Evolutionary conservation across 64 coral and sea anemone species (phyloP).

Genomic region (Pocillopora verrucosa): DNA sequence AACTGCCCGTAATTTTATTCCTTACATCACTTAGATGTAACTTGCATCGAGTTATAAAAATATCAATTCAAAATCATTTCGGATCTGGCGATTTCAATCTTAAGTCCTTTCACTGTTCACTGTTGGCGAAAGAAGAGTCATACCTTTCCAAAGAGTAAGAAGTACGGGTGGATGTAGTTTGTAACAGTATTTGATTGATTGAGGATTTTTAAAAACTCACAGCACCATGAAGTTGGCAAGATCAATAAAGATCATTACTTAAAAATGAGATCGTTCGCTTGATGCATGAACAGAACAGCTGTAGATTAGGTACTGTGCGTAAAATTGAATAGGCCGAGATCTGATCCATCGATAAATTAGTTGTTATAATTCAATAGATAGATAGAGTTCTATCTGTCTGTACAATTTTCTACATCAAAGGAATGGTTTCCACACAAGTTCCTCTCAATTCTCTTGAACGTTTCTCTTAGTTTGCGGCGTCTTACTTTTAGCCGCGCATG

Average conservation of each 20-base stretch:
- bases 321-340: neutral
- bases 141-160: neutral
- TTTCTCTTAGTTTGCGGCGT: neutral
- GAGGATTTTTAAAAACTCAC: too few relatives aligned
- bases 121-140: neutral
- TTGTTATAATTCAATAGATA: constrained; percentile 6
- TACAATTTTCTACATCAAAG: constrained; percentile 29
- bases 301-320: neutral
- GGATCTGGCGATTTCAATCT: neutral
- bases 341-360: constrained; percentile 18
- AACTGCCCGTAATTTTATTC: constrained; percentile 1
- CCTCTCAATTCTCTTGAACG: neutral
- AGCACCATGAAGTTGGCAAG: too few relatives aligned
- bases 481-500: neutral
- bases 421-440: too few relatives aligned
- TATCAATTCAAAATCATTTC: neutral
- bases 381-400: constrained; percentile 3
- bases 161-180: neutral
- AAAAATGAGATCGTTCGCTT: too few relatives aligned
- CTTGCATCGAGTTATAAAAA: constrained; percentile 23
- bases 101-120: neutral
- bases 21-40: neutral
- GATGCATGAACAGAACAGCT: neutral
- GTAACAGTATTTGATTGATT: neutral
- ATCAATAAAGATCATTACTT: too few relatives aligned